These are phyloP conservation scores for Cinara cedri DNA, from an alignment of 2,888 invertebrate genomes.

Conservation along the genomic window DNA sequence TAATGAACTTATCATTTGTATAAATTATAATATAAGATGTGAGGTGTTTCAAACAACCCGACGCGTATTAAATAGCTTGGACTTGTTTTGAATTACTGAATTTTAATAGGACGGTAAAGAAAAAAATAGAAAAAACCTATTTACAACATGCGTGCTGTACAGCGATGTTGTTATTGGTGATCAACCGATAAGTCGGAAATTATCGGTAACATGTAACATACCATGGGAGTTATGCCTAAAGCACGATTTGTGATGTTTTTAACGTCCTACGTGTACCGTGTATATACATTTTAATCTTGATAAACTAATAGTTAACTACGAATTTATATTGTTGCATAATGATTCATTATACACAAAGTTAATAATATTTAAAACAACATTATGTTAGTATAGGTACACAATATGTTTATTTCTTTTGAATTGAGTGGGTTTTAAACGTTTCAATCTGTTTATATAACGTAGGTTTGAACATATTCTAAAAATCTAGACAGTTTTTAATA, in stretches of 20 bases:
- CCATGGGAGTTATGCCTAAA: constrained; percentile 50
- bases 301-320: constrained; percentile 52
- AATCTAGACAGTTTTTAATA: background rate
- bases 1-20: no score
- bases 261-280: constrained; percentile 39
- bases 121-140: constrained; percentile 28
- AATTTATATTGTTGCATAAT: constrained; percentile 45
- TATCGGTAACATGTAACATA: constrained; percentile 46
- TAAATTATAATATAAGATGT: background rate
- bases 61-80: background rate
- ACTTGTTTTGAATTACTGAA: constrained; percentile 30
- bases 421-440: constrained; percentile 35
- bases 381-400: constrained; percentile 2
- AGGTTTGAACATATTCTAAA: constrained; percentile 30
- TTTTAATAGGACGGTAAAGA: constrained; percentile 8
- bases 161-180: constrained; percentile 3
- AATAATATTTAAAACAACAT: constrained; percentile 30
- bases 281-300: constrained; percentile 37
- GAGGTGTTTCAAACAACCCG: background rate
- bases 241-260: constrained; percentile 43
- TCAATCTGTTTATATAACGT: constrained; percentile 15
- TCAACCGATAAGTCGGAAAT: constrained; percentile 49
- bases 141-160: background rate
- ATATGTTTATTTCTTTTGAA: constrained; percentile 25
- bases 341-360: constrained; percentile 35